These are phyloP conservation scores for Daktulosphaira vitifoliae DNA, from an alignment of 1,140 invertebrate genomes.

Conservation along the genomic window DNA sequence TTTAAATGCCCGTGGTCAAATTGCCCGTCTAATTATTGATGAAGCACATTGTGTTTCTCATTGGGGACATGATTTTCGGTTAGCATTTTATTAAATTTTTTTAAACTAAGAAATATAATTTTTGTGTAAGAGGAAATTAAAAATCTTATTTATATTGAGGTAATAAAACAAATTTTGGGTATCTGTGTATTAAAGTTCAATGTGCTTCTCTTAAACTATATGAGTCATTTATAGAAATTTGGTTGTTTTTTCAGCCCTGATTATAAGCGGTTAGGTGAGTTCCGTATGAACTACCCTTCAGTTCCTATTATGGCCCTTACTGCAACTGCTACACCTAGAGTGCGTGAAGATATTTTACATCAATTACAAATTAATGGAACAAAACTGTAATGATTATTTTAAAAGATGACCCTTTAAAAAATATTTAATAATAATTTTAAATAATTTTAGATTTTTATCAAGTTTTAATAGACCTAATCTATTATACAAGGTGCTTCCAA, in stretches of 20 bases:
- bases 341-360: conserved; percentile 80
- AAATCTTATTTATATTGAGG: neutral
- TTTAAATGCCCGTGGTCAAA: conserved; percentile 50
- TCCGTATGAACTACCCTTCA: conserved; percentile 46
- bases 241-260: conserved; percentile 50
- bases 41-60: conserved; percentile 67
- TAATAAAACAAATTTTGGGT: no score
- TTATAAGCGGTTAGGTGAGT: conserved; percentile 43
- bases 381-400: conserved; percentile 10
- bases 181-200: conserved; percentile 3
- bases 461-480: conserved; percentile 28
- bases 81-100: no score
- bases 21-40: conserved; percentile 73
- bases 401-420: no score
- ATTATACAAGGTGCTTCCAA: conserved; percentile 43
- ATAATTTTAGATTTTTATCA: conserved; percentile 24
- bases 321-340: conserved; percentile 78
- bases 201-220: no score
- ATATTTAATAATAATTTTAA: no score
- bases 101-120: neutral
- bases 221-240: no score
- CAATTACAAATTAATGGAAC: conserved; percentile 61
- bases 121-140: neutral
- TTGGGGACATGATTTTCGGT: conserved; percentile 67
- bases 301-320: conserved; percentile 67